phyloP scores from a whole-genome alignment of 2,797 vertebrate genomes.

The Anguilla obscura region DNA sequence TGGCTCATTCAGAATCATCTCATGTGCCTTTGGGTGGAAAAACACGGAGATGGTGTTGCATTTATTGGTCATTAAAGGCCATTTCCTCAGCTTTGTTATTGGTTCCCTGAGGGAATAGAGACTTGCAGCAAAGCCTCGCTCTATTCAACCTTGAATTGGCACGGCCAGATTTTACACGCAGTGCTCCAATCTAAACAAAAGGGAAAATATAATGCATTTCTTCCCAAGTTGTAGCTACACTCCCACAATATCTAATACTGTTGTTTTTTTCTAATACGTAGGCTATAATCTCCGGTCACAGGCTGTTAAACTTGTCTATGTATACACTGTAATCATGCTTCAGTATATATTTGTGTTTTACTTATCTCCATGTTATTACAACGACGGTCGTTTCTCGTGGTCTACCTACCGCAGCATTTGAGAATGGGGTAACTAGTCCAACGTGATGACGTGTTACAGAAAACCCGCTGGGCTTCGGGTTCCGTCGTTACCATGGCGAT shows the following conservation, averaged over 20 bases:
- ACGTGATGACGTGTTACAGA: slow-evolving; percentile 12
- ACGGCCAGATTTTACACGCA: not conserved
- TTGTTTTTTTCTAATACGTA: not conserved
- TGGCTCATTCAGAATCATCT: not conserved
- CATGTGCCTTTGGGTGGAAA: not conserved
- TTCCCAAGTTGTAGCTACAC: not conserved
- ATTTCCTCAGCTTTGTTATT: not conserved
- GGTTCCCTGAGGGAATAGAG: not conserved
- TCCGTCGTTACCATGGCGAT: slow-evolving; percentile 16
- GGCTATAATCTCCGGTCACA: not conserved
- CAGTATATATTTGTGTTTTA: not conserved
- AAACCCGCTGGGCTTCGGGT: not conserved
- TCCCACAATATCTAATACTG: not conserved
- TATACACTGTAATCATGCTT: not conserved
- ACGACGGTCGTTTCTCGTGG: not conserved
- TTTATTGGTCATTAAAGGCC: not conserved
- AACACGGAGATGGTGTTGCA: not conserved
- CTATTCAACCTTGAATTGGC: not conserved
- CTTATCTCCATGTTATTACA: not conserved
- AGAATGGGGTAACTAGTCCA: not conserved
- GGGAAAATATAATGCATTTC: not conserved
- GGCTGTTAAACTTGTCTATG: not conserved
- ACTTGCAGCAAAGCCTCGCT: not conserved
- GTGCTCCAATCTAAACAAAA: not conserved
- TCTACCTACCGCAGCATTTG: not conserved